Evolutionary conservation across 2,888 invertebrate species (phyloP), one percentile per base, ranked within the genome.

Genomic region (Pristionchus fissidentatus): DNA sequence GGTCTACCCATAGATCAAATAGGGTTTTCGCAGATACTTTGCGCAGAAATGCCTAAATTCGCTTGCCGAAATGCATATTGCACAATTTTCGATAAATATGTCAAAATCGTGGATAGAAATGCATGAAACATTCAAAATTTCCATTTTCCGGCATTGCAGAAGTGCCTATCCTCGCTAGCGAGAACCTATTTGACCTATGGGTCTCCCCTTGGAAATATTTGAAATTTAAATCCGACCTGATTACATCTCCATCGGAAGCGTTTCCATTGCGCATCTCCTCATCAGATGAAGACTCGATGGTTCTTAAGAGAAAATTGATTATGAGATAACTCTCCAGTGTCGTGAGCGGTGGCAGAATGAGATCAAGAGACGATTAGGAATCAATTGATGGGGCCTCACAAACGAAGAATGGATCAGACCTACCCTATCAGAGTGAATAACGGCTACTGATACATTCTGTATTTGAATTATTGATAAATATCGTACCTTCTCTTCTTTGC

Each of bases 401-500:
- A n/a, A n/a, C n/a, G n/a, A n/a, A n/a, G n/a, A n/a, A n/a, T n/a
- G n/a, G n/a, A n/a, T n/a, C n/a, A n/a, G n/a, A n/a, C n/a, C n/a
- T n/a, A n/a, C n/a, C n/a, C n/a, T n/a, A n/a, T n/a, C n/a, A n/a
- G n/a, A n/a, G n/a, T n/a, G n/a, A n/a, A n/a, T n/a, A n/a, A n/a
- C n/a, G n/a, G n/a, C n/a, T n/a, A n/a, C n/a, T n/a, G n/a, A 57
- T 57, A 57, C n/a, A 3, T 32, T 1, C 5, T 13, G 19, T 32
- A 66, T 32, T 66, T 7, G 22, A 66, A 19, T 3, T 22, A 13
- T 26, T 15, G 5, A 35, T 32, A 29, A 35, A 41, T 0, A 7
- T n/a, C n/a, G n/a, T 26, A 75, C 75, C 22, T 75, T 49, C 46
- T 75, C 19, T 75, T 75, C 46, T 75, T 75, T 32, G 75, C 75